Conservation (phyloP, 2,113 vertebrate species). For the Climacteris rufus region DNA sequence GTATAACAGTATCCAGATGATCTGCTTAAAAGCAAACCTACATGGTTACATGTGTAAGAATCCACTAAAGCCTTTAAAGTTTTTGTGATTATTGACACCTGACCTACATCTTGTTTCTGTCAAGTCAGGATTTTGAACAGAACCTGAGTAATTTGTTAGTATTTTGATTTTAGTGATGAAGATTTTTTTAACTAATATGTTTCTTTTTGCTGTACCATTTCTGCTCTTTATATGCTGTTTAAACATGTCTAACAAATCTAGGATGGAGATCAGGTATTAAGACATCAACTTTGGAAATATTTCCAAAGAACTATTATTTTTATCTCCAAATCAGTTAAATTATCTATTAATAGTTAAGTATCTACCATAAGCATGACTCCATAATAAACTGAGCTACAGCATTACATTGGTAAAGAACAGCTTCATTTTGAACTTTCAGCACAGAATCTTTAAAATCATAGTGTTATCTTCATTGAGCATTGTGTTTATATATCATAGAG, state of each 20-base stretch:
- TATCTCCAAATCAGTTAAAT: not conserved
- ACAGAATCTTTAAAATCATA: not conserved
- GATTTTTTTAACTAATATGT: not conserved
- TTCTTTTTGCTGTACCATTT: not conserved
- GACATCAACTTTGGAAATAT: not conserved
- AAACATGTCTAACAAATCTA: not conserved
- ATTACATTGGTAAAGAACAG: not conserved
- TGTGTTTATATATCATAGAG: not conserved
- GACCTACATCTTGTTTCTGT: not conserved
- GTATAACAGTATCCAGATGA: not conserved
- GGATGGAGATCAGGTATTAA: not conserved
- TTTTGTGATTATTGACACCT: not conserved
- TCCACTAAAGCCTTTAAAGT: not conserved
- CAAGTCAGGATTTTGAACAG: not conserved
- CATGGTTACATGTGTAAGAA: not conserved
- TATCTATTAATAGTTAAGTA: not conserved
- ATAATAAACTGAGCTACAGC: not conserved
- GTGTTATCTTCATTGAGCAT: not conserved
- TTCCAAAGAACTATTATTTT: not conserved
- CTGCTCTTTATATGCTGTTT: not conserved
- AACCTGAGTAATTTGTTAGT: not conserved
- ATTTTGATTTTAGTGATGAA: not conserved
- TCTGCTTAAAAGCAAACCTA: not conserved
- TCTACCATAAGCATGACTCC: not conserved
- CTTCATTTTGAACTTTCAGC: not conserved